These are phyloP conservation scores for Cirrhinus molitorella DNA, from an alignment of 2,797 vertebrate species.

Conservation along the genomic window DNA sequence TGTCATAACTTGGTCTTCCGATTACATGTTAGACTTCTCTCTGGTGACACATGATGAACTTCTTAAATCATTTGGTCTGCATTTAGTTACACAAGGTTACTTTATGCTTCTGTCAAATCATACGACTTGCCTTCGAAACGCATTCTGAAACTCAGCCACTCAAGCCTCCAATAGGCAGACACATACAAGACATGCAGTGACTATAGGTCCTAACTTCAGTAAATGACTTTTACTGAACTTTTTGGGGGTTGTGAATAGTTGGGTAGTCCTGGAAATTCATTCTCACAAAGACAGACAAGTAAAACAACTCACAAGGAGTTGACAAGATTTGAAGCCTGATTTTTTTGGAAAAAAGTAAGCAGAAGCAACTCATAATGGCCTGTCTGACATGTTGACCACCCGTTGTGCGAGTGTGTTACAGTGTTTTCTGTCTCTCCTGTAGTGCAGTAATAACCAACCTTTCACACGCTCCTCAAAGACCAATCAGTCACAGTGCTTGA, in stretches of 20 bases:
- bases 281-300: slow-evolving; percentile 30
- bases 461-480: slow-evolving; percentile 9
- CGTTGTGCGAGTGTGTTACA: neutral
- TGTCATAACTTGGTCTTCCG: neutral
- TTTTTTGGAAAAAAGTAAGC: slow-evolving; percentile 32
- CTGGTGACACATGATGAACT: neutral
- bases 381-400: slow-evolving; percentile 37
- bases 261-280: neutral
- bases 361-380: slow-evolving; percentile 35
- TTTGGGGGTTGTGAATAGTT: neutral
- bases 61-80: neutral
- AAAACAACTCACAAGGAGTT: slow-evolving; percentile 19
- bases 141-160: neutral
- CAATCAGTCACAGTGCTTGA: slow-evolving; percentile 17
- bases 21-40: neutral
- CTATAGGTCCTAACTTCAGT: neutral
- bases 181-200: neutral
- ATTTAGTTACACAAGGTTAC: neutral
- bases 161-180: too few species aligned
- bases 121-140: neutral
- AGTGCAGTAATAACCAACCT: slow-evolving; percentile 18
- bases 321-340: slow-evolving; percentile 7
- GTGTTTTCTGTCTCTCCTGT: slow-evolving; percentile 17
- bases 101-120: neutral
- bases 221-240: neutral